Conservation (phyloP, 2,888 invertebrate genomes). For the Neoaliturus tenellus region DNA sequence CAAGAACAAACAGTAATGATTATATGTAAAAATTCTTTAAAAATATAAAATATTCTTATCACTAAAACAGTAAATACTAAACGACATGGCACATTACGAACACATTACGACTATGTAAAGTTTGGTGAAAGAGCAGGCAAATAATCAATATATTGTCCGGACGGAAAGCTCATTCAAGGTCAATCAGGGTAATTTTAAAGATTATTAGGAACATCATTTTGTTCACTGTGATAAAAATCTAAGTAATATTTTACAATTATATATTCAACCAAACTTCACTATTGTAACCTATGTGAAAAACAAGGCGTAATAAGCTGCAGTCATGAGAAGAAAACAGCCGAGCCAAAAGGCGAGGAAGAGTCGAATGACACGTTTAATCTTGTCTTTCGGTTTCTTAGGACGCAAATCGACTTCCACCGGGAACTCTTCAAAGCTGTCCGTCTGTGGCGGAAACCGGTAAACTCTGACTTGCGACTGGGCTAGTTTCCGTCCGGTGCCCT, state of each 20-base stretch:
- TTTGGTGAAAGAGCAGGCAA: neutral
- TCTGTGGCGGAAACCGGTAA: constrained; percentile 39
- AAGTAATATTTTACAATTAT: no score
- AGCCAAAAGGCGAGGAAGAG: constrained; percentile 54
- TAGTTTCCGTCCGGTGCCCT: neutral
- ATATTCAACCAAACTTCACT: neutral
- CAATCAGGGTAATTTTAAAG: no score
- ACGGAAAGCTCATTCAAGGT: no score
- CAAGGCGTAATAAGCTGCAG: constrained; percentile 47
- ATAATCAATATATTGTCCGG: no score
- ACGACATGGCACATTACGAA: neutral
- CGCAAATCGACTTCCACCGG: constrained; percentile 20
- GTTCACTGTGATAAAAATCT: no score
- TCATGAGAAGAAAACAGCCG: constrained; percentile 43
- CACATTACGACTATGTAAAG: neutral
- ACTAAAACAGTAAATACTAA: neutral
- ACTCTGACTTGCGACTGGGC: constrained; percentile 23
- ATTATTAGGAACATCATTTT: no score
- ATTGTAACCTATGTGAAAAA: constrained; percentile 16
- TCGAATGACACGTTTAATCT: constrained; percentile 31
- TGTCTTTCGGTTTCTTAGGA: constrained; percentile 40
- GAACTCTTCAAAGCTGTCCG: constrained; percentile 39
- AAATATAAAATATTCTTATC: neutral
- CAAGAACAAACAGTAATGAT: neutral
- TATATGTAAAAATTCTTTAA: no score